phyloP scores from a whole-genome alignment of 2,888 invertebrate species.

The Rugalucina vietnamica region DNA sequence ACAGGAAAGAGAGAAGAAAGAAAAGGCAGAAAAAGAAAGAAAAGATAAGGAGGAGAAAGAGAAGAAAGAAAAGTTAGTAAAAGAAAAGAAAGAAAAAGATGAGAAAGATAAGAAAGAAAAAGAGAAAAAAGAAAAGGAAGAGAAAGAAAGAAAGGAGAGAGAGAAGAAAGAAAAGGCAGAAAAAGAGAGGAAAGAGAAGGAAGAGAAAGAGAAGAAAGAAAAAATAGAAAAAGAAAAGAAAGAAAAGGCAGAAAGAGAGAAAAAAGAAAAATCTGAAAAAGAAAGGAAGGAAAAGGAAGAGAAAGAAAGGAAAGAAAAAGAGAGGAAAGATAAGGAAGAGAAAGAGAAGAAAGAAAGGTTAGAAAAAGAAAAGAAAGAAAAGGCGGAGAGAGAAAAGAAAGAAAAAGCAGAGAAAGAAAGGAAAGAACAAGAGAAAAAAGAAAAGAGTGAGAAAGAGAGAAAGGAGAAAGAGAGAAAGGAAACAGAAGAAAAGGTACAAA shows the following conservation, averaged over 20 bases:
- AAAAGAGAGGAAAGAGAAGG: background rate
- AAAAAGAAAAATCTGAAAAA: background rate
- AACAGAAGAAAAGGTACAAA: background rate
- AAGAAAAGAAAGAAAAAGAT: background rate
- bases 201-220: background rate
- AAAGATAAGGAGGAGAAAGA: background rate
- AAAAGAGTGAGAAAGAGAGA: background rate
- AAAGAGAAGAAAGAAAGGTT: background rate
- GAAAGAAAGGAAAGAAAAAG: background rate
- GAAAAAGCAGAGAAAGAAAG: background rate
- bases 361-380: background rate
- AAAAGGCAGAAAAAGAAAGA: background rate
- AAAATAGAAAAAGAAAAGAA: background rate
- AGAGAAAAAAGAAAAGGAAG: background rate
- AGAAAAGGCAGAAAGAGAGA: background rate
- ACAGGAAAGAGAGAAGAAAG: background rate
- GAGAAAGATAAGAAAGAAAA: background rate
- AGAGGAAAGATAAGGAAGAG: background rate
- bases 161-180: background rate
- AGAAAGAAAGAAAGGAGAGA: background rate
- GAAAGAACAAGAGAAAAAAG: background rate
- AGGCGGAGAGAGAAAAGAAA: background rate
- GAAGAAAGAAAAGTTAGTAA: background rate
- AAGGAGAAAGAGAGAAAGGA: background rate
- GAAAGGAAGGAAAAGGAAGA: background rate